Conservation (phyloP, 2,888 invertebrate species). For the Drosophila mimetica region DNA sequence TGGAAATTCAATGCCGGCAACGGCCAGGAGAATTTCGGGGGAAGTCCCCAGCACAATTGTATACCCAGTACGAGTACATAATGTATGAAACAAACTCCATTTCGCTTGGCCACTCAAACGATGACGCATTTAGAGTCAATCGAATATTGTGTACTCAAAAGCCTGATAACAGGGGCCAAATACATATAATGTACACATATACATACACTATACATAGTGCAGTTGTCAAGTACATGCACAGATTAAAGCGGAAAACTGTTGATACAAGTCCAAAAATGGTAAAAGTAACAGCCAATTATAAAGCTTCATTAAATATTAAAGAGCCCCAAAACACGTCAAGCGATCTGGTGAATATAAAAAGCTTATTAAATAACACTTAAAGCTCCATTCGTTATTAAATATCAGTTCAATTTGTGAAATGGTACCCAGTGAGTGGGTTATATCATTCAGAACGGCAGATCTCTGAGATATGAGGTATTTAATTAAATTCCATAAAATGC, state of each 20-base stretch:
- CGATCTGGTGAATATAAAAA: not conserved
- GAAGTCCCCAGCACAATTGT: constrained; percentile 24
- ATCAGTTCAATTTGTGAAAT: not conserved
- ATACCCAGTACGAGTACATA: not conserved
- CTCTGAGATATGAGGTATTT: not conserved
- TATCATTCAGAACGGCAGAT: not conserved
- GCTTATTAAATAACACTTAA: not conserved
- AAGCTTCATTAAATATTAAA: not conserved
- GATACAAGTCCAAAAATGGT: constrained; percentile 5
- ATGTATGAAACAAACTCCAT: constrained; percentile 15
- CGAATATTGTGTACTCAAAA: constrained; percentile 30
- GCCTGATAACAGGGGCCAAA: constrained; percentile 30
- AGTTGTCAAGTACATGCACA: constrained; percentile 9
- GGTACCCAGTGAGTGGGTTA: not conserved
- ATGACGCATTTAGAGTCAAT: constrained; percentile 42
- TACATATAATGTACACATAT: constrained; percentile 5
- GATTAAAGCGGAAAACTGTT: constrained; percentile 24
- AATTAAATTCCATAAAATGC: too few species aligned
- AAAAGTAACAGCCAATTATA: not conserved
- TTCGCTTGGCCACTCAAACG: constrained; percentile 11
- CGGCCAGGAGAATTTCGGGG: constrained; percentile 5
- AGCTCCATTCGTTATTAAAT: not conserved
- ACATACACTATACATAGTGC: constrained; percentile 5
- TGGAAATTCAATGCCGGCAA: constrained; percentile 52
- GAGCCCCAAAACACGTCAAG: not conserved